Evolutionary conservation across 2,888 invertebrate genomes (phyloP).

Genomic region (Ellobium chinense): DNA sequence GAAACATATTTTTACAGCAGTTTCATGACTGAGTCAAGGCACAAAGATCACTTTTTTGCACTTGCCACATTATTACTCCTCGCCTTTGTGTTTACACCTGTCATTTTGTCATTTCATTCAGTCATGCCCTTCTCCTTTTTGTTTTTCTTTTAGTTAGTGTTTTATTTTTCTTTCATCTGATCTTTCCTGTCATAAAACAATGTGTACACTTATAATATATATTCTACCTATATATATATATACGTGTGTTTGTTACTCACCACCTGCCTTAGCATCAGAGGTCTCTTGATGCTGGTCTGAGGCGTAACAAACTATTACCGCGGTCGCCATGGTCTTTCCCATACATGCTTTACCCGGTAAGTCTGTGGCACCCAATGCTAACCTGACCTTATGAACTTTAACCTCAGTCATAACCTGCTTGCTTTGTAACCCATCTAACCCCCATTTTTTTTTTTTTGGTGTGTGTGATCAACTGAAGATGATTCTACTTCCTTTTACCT

Average conservation of each 20-base stretch:
- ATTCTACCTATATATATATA: slow-evolving; percentile 7
- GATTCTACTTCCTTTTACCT: no score
- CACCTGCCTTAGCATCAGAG: slow-evolving; percentile 35
- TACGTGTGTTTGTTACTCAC: slow-evolving; percentile 36
- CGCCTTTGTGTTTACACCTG: no score
- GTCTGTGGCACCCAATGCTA: slow-evolving; percentile 37
- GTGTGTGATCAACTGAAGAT: neutral
- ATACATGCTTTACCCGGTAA: slow-evolving; percentile 49
- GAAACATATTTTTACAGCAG: no score
- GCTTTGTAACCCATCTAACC: no score
- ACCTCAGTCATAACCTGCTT: slow-evolving; percentile 17
- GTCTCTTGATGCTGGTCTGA: slow-evolving; percentile 30
- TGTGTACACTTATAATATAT: no score
- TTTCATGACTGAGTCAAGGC: no score
- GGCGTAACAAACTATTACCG: slow-evolving; percentile 47
- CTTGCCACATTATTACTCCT: no score
- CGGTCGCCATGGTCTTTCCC: slow-evolving; percentile 48
- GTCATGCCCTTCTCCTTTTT: neutral
- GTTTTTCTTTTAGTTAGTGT: neutral
- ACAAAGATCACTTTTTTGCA: no score
- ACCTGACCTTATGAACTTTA: neutral
- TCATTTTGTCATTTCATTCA: no score
- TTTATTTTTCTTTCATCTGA: neutral
- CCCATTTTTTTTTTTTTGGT: neutral
- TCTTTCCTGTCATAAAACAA: no score